Conservation (phyloP, 2,113 vertebrate species). For the Mormoops blainvillei region DNA sequence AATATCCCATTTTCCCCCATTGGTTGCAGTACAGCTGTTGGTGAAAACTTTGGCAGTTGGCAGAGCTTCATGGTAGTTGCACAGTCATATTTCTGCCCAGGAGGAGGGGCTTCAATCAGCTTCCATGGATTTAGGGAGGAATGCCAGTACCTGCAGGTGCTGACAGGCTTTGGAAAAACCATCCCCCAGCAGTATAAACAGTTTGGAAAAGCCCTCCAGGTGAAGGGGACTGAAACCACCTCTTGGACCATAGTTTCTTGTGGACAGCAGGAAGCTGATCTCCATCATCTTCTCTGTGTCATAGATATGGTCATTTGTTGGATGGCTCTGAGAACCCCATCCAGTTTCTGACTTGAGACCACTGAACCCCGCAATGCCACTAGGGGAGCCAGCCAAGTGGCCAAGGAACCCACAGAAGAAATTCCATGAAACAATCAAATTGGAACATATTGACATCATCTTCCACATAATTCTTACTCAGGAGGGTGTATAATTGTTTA, state of each 20-base stretch:
- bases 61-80: conserved; percentile 99
- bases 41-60: conserved; percentile 86
- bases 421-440: conserved; percentile 97
- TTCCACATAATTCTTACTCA: conserved; percentile 98
- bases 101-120: conserved; percentile 98
- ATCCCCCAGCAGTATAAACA: conserved; percentile 97
- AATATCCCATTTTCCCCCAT: too few relatives aligned
- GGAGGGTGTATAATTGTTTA: conserved; percentile 95
- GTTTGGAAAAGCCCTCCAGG: conserved; percentile 95
- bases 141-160: conserved; percentile 99
- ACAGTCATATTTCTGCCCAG: conserved; percentile 99
- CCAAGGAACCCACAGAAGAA: conserved; percentile 95
- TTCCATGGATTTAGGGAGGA: conserved; percentile 96
- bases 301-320: conserved; percentile 94
- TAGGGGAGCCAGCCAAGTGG: conserved; percentile 96
- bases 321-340: conserved; percentile 98
- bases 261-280: conserved; percentile 99
- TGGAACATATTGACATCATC: conserved; percentile 99
- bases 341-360: conserved; percentile 95
- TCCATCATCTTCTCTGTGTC: conserved; percentile 98
- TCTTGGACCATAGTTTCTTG: conserved; percentile 96
- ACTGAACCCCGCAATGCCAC: conserved; percentile 98
- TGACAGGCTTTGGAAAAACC: conserved; percentile 96
- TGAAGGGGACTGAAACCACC: conserved; percentile 97
- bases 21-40: too few relatives aligned